Base-by-base conservation (phyloP, 2,797 vertebrate species). In the Megalops cyprinoides region DNA sequence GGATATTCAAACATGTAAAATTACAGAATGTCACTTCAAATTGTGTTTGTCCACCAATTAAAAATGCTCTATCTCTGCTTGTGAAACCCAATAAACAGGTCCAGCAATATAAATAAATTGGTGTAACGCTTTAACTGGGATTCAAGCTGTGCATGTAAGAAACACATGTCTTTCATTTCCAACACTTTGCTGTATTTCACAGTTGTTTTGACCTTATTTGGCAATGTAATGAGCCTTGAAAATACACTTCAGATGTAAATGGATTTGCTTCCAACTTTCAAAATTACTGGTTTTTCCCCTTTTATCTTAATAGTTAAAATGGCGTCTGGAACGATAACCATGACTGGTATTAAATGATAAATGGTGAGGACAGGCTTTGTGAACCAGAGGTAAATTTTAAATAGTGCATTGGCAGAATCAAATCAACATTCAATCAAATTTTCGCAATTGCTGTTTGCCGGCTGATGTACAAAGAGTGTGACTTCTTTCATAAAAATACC, bases 331-430 rank as follows among this genome's bases (percentile, higher is more conserved):
- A 39, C 31, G 39, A 6, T 39, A 20, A 37, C 65, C 31, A 69
- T 69, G 28, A 69, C 4, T 23, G 65, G 65, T 69, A 69, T 69
- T 69, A 39, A 69, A 69, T 39, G 14, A 69, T 39, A 15, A 69
- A 23, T 23, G 1, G 65, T 18, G 14, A 69, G 34, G 65, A 69
- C 31, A 69, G 65, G 39, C 31, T 15, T 39, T 31, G 31, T 37
- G 65, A 1, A 1, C 31, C 6, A 69, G 15, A 15, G 23, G 65
- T 69, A 39, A 37, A 42, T 34, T 6, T 69, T 14, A 65, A 69
- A 15, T 18, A 69, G 31, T 34, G 39, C 62, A 67, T 39, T 14
- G 34, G 39, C 4, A 39, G 65, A 39, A 69, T 69, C 8, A 65
- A 65, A 37, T 69, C 23, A 69, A 20, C 31, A 65, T 10, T 20